phyloP scores from a whole-genome alignment of 2,113 vertebrate species.

The Pogonocichla stellata region DNA sequence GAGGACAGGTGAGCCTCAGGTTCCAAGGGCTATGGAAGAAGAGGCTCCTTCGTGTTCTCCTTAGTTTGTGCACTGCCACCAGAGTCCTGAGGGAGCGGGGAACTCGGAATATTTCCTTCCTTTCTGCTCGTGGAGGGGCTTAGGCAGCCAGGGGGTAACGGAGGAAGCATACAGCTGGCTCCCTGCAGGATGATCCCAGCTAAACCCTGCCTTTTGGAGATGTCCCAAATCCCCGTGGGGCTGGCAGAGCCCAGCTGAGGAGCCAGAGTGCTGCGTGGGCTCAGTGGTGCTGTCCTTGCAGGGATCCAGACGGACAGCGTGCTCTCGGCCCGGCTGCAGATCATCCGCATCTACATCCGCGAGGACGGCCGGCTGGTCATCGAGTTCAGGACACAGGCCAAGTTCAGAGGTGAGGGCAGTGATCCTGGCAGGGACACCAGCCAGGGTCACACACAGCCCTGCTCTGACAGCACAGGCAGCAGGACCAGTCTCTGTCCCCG shows the following conservation, averaged over 20 bases:
- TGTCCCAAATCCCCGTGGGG: background rate
- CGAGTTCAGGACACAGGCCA: constrained; percentile 98
- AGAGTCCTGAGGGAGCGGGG: background rate
- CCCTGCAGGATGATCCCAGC: background rate
- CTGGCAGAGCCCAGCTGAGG: background rate
- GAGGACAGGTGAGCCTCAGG: constrained; percentile 82
- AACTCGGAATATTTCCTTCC: fast-evolving
- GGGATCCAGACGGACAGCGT: constrained; percentile 98
- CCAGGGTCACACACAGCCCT: too few species aligned
- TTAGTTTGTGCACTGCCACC: background rate
- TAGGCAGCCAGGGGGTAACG: fast-evolving
- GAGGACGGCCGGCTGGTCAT: constrained; percentile 95
- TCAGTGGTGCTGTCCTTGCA: constrained; percentile 29
- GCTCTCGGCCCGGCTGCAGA: constrained; percentile 93
- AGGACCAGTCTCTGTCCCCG: background rate
- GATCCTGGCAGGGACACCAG: background rate
- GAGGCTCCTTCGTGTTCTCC: background rate
- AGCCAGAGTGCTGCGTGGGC: fast-evolving
- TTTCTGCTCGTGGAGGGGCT: background rate
- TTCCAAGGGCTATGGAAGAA: fast-evolving
- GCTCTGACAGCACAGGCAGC: background rate
- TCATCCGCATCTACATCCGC: constrained; percentile 95
- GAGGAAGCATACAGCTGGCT: background rate
- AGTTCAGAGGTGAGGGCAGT: constrained; percentile 87
- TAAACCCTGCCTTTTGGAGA: background rate